Percentiles rank a stretch among this genome's conserved stretches.
These are phyloP conservation scores for Antheraea pernyi DNA, from an alignment of 1,140 invertebrate genomes.

Conservation along the genomic window DNA sequence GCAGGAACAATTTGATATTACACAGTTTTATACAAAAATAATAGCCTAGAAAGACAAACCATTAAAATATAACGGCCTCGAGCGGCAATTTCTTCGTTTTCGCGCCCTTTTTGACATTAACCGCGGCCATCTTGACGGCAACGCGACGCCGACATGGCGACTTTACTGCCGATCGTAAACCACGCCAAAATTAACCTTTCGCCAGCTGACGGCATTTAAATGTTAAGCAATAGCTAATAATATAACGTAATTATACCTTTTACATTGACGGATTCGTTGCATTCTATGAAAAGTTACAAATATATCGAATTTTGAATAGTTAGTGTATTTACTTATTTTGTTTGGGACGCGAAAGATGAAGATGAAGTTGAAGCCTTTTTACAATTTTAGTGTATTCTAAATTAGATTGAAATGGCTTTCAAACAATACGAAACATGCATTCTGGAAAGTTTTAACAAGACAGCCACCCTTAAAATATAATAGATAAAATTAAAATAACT, in stretches of 20 bases:
- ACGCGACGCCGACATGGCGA: conserved; percentile 30
- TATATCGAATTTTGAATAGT: too few species aligned
- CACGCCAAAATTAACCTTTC: conserved; percentile 43
- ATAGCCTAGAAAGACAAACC: conserved; percentile 22
- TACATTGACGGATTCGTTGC: neutral
- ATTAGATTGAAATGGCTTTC: too few species aligned
- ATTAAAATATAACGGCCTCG: conserved; percentile 26
- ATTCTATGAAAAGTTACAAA: neutral
- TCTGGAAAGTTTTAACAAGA: too few species aligned
- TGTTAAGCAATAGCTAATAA: conserved; percentile 10
- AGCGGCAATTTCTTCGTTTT: conserved; percentile 27
- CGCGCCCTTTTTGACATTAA: conserved; percentile 33
- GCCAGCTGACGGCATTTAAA: conserved; percentile 41
- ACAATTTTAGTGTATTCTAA: too few species aligned
- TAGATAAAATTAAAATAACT: too few species aligned
- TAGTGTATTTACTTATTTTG: too few species aligned
- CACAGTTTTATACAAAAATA: conserved; percentile 18
- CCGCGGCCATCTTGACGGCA: conserved; percentile 30
- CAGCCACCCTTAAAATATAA: too few species aligned
- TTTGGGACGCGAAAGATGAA: too few species aligned
- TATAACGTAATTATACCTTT: neutral
- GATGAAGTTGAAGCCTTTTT: too few species aligned
- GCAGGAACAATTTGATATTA: neutral
- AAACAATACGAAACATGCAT: too few species aligned
- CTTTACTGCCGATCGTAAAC: conserved; percentile 32